Evolutionary conservation across 2,113 vertebrate species (phyloP).

Genomic region (Passer domesticus): DNA sequence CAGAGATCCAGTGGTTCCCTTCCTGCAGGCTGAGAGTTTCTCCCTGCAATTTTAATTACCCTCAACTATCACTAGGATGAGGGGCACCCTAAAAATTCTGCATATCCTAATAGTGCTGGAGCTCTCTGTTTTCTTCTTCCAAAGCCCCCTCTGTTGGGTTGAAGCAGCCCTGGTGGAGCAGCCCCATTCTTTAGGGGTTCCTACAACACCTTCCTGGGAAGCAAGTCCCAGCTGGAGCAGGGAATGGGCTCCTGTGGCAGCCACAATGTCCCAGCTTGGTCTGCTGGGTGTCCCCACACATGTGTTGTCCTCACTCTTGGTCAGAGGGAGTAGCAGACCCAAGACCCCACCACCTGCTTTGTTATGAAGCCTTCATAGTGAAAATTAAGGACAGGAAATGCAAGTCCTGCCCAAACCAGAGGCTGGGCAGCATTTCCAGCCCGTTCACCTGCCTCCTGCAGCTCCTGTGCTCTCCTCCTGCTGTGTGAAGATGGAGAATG

Average conservation of each 20-base stretch:
- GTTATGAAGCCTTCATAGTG: neutral
- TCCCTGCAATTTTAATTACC: neutral
- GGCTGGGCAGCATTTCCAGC: neutral
- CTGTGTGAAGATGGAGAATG: conserved; percentile 34
- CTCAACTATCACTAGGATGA: neutral
- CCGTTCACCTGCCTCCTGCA: neutral
- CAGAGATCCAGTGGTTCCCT: neutral
- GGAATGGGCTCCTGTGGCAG: neutral
- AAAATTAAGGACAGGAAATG: neutral
- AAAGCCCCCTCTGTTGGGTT: neutral
- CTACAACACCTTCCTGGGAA: neutral
- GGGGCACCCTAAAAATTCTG: neutral
- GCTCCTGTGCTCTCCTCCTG: conserved; percentile 3
- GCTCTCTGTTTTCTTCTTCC: neutral
- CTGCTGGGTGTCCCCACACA: neutral
- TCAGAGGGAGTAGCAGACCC: neutral
- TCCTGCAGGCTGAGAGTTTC: neutral
- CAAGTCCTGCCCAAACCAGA: neutral
- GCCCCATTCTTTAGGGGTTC: too few relatives aligned
- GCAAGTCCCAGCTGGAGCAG: neutral
- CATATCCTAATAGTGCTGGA: neutral
- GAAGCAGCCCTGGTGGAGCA: neutral
- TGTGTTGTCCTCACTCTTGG: neutral
- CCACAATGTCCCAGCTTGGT: neutral
- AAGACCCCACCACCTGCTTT: neutral